These are phyloP conservation scores for Chrysemys picta DNA, from an alignment of 2,113 vertebrate species.

Conservation along the genomic window DNA sequence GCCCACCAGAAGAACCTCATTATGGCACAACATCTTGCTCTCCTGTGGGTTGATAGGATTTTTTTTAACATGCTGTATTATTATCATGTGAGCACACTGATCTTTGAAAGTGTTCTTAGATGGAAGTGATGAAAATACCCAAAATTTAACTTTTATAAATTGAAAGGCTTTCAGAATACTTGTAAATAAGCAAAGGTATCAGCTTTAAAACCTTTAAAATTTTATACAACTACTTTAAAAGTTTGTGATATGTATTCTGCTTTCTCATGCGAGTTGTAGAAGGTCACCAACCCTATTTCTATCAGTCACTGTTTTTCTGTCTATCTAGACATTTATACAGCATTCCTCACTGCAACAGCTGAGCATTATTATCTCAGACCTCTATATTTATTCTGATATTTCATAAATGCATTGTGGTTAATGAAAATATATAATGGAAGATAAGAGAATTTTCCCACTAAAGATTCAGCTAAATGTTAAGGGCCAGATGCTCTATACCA, in stretches of 20 bases:
- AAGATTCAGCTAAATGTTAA: background rate
- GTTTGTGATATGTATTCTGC: background rate
- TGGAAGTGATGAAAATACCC: background rate
- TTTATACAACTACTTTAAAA: background rate
- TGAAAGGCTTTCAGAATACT: background rate
- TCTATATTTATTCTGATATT: conserved; percentile 8
- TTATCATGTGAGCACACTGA: background rate
- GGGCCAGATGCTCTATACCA: background rate
- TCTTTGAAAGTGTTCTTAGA: background rate
- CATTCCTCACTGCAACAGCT: background rate
- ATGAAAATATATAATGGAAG: conserved; percentile 4
- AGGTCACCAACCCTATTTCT: background rate
- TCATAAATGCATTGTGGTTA: conserved; percentile 5
- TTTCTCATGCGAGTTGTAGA: background rate
- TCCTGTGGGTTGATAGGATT: background rate
- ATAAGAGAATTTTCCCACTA: background rate
- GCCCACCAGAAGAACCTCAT: background rate
- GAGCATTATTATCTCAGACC: conserved; percentile 24
- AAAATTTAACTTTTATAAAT: background rate
- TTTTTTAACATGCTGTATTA: background rate
- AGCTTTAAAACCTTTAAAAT: background rate
- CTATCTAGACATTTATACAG: conserved; percentile 12
- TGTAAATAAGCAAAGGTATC: background rate
- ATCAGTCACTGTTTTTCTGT: background rate
- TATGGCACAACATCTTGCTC: background rate